Evolutionary conservation across 1,140 invertebrate species (phyloP), one percentile per base, ranked within the genome.

Genomic region (Ruditapes philippinarum): DNA sequence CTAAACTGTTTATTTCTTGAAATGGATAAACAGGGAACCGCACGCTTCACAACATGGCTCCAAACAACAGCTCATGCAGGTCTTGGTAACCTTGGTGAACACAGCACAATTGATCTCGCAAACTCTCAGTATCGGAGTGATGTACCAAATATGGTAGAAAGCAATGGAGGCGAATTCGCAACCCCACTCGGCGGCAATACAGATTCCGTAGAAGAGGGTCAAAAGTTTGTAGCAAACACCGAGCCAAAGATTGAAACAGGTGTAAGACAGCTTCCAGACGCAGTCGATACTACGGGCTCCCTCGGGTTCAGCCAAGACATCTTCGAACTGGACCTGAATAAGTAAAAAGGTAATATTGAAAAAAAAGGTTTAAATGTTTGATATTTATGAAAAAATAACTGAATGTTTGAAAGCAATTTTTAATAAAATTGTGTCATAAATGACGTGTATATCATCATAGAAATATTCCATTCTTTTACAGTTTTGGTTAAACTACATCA

Each of bases 291-390:
- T 97, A 49, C 97, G 96, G 7, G 97, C 97, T 3, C 97, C 97
- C 83, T 97, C 97, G 9, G 97, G 97, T 95, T 98, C 98, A 0
- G 97, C 98, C 57, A 98, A 97, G 65, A 98, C 97, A 90, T 98
- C 97, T 89, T 97, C 97, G 97, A 97, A 98, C 28, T 68, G 60
- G 5, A 92, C 89, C 94, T 95, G 54, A 60, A 93, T n/a, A n/a
- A 51, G 17, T 49, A 73, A 9, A 38, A 17, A 70, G n/a, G n/a
- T n/a, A n/a, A n/a, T n/a, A n/a, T n/a, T n/a, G n/a, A n/a, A n/a
- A n/a, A n/a, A n/a, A n/a, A n/a, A n/a, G n/a, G n/a, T n/a, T n/a
- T n/a, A n/a, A n/a, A n/a, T n/a, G n/a, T n/a, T n/a, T n/a, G n/a
- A n/a, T n/a, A n/a, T n/a, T n/a, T n/a, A n/a, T n/a, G n/a, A n/a